Conservation (phyloP, 2,797 vertebrate genomes). For the Coendou prehensilis region DNA sequence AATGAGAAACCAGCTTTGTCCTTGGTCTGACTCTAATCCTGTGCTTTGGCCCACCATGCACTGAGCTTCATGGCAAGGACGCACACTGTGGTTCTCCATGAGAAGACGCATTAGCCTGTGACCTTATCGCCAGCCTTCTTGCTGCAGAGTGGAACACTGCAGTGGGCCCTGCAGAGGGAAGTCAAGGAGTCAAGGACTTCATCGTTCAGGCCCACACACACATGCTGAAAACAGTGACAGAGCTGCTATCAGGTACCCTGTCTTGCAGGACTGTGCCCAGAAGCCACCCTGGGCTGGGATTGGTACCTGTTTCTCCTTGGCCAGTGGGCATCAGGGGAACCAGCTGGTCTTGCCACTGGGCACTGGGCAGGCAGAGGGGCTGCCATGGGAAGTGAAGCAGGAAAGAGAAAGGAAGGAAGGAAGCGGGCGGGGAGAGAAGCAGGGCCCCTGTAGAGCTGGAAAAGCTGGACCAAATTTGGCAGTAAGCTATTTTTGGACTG, state of each 20-base stretch:
- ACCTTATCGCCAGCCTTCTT: background rate
- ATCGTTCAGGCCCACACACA: background rate
- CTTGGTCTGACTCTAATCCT: background rate
- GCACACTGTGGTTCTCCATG: fast-evolving
- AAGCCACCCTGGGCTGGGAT: background rate
- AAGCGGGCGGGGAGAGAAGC: conserved; percentile 9
- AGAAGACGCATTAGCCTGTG: background rate
- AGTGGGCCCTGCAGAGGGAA: background rate
- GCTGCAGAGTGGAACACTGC: background rate
- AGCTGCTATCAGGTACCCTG: background rate
- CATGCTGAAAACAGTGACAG: background rate
- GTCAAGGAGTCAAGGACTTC: background rate
- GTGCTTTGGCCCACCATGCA: background rate
- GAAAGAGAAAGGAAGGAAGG: conserved; percentile 38
- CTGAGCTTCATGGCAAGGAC: background rate
- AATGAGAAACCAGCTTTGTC: background rate
- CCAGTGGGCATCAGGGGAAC: background rate
- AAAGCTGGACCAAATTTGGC: conserved; percentile 61
- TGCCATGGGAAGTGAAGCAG: conserved; percentile 30
- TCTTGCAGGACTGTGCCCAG: background rate
- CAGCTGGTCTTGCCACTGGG: conserved; percentile 17
- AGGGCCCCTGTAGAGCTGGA: conserved; percentile 4
- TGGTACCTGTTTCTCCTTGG: background rate
- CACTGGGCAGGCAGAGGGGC: background rate
- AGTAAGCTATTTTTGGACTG: conserved; percentile 73